Evolutionary conservation across 2,113 vertebrate species (phyloP).

Genomic region (Grammomys dolichurus): DNA sequence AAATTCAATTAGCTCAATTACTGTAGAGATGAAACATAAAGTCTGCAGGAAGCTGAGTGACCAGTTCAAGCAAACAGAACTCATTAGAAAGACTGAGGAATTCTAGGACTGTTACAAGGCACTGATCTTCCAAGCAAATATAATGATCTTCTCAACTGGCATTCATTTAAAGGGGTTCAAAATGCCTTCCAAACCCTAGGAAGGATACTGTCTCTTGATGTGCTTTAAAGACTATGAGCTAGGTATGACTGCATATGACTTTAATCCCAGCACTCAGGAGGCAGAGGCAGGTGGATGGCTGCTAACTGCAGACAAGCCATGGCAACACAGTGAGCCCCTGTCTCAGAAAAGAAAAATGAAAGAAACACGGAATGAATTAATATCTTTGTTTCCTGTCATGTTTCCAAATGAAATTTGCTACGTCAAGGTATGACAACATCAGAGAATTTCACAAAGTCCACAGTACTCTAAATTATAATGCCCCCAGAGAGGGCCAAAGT

Average conservation of each 20-base stretch:
- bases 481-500: background rate
- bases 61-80: background rate
- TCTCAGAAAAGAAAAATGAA: background rate
- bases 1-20: constrained; percentile 16
- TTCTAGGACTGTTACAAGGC: background rate
- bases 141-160: background rate
- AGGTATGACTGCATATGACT: background rate
- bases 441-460: background rate
- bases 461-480: background rate
- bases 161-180: background rate
- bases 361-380: background rate
- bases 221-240: background rate
- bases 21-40: background rate
- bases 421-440: background rate
- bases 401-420: constrained; percentile 21
- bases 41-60: background rate
- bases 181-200: background rate
- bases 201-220: background rate
- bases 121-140: background rate
- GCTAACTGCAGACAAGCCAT: background rate
- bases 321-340: background rate
- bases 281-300: background rate
- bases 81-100: background rate
- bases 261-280: background rate
- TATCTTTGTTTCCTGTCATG: background rate